phyloP scores from a whole-genome alignment of 2,888 invertebrate genomes.

The Lacanobia oleracea region DNA sequence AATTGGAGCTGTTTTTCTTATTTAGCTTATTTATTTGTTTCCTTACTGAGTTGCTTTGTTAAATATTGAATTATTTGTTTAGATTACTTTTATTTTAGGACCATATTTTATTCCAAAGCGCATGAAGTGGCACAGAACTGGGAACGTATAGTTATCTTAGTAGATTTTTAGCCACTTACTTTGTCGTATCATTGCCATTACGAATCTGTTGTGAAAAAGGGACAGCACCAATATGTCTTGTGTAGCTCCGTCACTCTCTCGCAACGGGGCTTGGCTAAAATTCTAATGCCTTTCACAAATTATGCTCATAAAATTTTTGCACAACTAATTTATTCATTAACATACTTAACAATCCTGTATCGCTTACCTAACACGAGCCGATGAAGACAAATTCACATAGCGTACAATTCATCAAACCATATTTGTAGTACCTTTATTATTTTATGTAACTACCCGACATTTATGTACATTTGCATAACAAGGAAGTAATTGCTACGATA shows the following conservation, averaged over 20 bases:
- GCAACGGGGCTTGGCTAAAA: background rate
- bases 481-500: constrained; percentile 61
- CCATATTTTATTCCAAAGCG: background rate
- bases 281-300: background rate
- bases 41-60: background rate
- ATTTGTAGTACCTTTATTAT: constrained; percentile 55
- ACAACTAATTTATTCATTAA: background rate
- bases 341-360: background rate
- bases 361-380: constrained; percentile 12
- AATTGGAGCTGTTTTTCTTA: constrained; percentile 6
- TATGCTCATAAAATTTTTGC: background rate
- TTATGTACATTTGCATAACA: constrained; percentile 61
- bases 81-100: background rate
- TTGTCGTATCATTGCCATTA: too few relatives aligned
- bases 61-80: background rate
- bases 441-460: constrained; percentile 57
- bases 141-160: background rate
- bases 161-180: too few relatives aligned
- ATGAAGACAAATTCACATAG: constrained; percentile 26
- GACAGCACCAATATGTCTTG: too few relatives aligned
- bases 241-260: too few relatives aligned
- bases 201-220: too few relatives aligned
- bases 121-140: background rate
- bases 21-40: background rate
- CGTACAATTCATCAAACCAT: constrained; percentile 38